Evolutionary conservation across 2,888 invertebrate species (phyloP).

Genomic region (Acrocyrtus sp.): DNA sequence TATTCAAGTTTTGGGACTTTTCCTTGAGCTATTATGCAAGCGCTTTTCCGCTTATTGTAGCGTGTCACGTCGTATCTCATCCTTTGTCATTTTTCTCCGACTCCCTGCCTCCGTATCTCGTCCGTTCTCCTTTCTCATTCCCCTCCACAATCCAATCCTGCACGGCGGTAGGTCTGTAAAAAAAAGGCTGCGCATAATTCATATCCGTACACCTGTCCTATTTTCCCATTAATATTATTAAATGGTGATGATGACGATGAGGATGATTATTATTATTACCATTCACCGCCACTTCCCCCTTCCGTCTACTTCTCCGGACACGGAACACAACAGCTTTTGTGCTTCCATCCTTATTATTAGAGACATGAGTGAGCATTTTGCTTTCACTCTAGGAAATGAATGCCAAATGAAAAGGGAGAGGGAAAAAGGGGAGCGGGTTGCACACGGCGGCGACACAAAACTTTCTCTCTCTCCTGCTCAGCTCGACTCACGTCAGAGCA

Average conservation of each 20-base stretch:
- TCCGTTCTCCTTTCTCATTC: background rate
- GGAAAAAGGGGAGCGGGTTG: background rate
- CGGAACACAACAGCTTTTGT: no score
- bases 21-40: no score
- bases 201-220: no score
- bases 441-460: no score
- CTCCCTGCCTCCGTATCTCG: background rate
- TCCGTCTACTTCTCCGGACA: no score
- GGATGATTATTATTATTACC: conserved; percentile 33
- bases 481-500: no score
- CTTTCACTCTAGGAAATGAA: no score
- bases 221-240: conserved; percentile 24
- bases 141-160: background rate
- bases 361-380: no score
- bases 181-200: conserved; percentile 19
- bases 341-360: conserved; percentile 36
- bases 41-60: background rate
- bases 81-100: background rate
- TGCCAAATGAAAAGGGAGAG: background rate
- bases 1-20: no score
- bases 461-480: no score
- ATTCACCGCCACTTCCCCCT: conserved; percentile 32
- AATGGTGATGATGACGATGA: conserved; percentile 27
- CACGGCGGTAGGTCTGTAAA: conserved; percentile 1
- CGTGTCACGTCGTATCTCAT: background rate